Base-by-base conservation (phyloP, 2,888 invertebrate species). In the Pollenia amentaria region DNA sequence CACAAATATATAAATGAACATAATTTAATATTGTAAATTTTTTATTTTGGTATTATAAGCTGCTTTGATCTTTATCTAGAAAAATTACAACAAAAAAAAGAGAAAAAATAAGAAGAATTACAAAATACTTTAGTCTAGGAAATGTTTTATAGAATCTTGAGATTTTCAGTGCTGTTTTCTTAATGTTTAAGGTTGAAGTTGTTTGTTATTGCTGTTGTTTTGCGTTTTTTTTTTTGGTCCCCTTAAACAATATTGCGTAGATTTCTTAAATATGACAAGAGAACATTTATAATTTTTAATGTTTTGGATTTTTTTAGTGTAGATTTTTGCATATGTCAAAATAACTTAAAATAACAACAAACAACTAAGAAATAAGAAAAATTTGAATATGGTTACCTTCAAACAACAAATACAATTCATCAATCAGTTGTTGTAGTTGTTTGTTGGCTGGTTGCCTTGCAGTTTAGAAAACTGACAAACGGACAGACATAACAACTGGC, bases 221-320 rank as follows among this genome's bases (percentile, higher is more conserved):
- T 60, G 16, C 11, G 57, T 73, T 48, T 44, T 57, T 38, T 21
- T 53, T 11, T 64, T 53, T 69, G 62, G 51, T 62, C 46, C 29
- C 70, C 76, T 46, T 60, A 65, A 73, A 65, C 60, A 78, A 78
- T 21, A 76, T 80, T 87, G 87, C 87, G 87, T 87, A 87, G 87
- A 87, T 87, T 87, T 87, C 87, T 77, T 87, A 87, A 87, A 87
- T 87, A 87, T 87, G 87, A 87, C 87, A 87, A 87, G 84, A 77
- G 76, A 87, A 87, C 87, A 87, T 87, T 87, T 87, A 84, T 87
- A 87, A 87, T 84, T 83, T 83, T 72, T 67, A 16, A 64, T 73
- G 12, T 18, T 46, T 21, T 44, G 29, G 2, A 40, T 38, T 53
- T 51, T 73, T 78, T 82, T 76, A 53, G 40, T 69, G 60, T 51